Evolutionary conservation across 1,140 invertebrate genomes (phyloP).

Genomic region (Yoshiicerus persimilis): DNA sequence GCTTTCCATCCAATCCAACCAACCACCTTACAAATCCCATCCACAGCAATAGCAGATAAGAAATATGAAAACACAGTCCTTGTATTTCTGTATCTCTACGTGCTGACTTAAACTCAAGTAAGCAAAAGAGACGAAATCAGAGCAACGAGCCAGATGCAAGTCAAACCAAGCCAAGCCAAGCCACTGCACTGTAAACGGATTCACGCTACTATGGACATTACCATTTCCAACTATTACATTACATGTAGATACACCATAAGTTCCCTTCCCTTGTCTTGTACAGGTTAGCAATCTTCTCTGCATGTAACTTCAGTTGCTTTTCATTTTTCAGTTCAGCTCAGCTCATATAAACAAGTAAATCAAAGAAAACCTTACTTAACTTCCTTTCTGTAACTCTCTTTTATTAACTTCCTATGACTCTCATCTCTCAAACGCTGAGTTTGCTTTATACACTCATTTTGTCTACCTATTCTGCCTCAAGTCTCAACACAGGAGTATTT

Average conservation of each 20-base stretch:
- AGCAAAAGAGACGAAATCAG: neutral
- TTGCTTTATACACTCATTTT: neutral
- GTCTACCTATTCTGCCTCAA: too few species aligned
- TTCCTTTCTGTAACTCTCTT: neutral
- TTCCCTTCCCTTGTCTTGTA: neutral
- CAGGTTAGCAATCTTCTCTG: neutral
- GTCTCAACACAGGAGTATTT: neutral
- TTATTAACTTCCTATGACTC: neutral
- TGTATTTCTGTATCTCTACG: neutral
- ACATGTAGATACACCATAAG: neutral
- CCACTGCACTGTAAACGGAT: neutral
- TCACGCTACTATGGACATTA: conserved; percentile 16
- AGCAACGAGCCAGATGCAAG: neutral
- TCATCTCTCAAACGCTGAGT: neutral
- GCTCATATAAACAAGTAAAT: neutral
- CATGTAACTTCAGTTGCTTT: neutral
- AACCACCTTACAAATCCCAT: neutral
- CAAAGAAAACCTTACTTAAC: neutral
- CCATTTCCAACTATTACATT: neutral
- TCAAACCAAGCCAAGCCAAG: neutral
- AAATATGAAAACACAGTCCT: neutral
- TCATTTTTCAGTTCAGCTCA: neutral
- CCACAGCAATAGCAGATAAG: neutral
- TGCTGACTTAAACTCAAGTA: neutral
- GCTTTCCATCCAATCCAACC: neutral